These are phyloP conservation scores for Trichopria drosophilae DNA, from an alignment of 2,888 invertebrate genomes.

Conservation along the genomic window DNA sequence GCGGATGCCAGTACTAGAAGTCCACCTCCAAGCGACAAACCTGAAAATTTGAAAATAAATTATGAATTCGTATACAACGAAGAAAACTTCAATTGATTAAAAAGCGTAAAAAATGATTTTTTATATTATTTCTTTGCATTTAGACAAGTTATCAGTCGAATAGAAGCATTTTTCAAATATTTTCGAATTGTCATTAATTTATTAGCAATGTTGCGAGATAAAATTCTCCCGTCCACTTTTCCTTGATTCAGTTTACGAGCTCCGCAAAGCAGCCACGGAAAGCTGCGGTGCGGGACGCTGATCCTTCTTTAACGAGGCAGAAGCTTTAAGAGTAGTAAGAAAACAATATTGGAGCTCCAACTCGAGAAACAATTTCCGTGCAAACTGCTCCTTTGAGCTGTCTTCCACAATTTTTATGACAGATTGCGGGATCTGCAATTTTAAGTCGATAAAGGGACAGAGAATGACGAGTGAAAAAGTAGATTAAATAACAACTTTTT, in stretches of 20 bases:
- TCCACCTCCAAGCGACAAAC: conserved; percentile 65
- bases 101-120: too few species aligned
- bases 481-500: background rate
- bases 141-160: too few species aligned
- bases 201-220: too few species aligned
- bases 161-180: too few species aligned
- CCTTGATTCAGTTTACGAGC: background rate
- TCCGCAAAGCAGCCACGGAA: background rate
- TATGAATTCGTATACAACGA: too few species aligned
- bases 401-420: conserved; percentile 32
- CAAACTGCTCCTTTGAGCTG: conserved; percentile 18
- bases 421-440: too few species aligned
- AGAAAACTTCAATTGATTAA: too few species aligned
- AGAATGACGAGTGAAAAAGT: background rate
- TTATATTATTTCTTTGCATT: too few species aligned
- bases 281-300: conserved; percentile 1
- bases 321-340: conserved; percentile 29
- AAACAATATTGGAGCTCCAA: conserved; percentile 28
- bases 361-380: conserved; percentile 27
- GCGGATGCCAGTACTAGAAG: conserved; percentile 66
- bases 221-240: background rate
- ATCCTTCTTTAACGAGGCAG: conserved; percentile 30
- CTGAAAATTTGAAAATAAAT: conserved; percentile 60
- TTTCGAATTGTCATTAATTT: too few species aligned
- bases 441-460: background rate